Evolutionary conservation across 2,888 invertebrate genomes (phyloP), one percentile per base, ranked within the genome.

Genomic region (Octonoba sinensis): DNA sequence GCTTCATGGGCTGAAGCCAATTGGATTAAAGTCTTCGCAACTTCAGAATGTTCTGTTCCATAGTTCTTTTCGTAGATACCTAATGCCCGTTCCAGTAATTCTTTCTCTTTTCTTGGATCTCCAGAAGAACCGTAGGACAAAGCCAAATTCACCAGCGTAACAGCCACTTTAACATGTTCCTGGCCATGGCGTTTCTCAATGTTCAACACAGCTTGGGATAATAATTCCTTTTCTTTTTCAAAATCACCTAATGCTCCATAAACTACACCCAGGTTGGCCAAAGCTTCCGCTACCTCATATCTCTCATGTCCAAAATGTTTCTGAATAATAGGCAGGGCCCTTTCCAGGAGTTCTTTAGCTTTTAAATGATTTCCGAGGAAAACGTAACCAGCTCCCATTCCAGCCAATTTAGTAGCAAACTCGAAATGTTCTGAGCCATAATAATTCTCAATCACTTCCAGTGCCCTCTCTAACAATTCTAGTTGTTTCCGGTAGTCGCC

Each of bases 231-330:
- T 54, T 81, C 79, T 36, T 54, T 44, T 12, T 69, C 73, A 18
- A 56, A 56, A 13, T 81, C 56, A 15, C 73, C 73, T 22, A 81
- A 24, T 3, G 73, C 73, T 2, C 79, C 79, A 24, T 81, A 81
- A 3, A 81, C 73, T 3, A 81, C 79, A 13, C 79, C 79, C 0
- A 81, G 57, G 22, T 81, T 81, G n/a, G 69, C 79, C 11, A 81
- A 16, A 0, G 79, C 73, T 16, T 81, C 79, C 11, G 73, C 79
- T 0, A 73, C 67, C 15, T 81, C 79, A 11, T 57, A 57, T 11
- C 62, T n/a, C 3, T 64, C 64, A 2, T 64, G 24, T 3, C 36
- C 73, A 16, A 47, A 59, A 22, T 69, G 57, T 0, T 51, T 46
- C 24, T 81, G 62, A 8, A 81, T 72, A 2, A 81, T 36, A 0